Evolutionary conservation across 2,888 invertebrate species (phyloP).

Genomic region (Malachius bipustulatus): DNA sequence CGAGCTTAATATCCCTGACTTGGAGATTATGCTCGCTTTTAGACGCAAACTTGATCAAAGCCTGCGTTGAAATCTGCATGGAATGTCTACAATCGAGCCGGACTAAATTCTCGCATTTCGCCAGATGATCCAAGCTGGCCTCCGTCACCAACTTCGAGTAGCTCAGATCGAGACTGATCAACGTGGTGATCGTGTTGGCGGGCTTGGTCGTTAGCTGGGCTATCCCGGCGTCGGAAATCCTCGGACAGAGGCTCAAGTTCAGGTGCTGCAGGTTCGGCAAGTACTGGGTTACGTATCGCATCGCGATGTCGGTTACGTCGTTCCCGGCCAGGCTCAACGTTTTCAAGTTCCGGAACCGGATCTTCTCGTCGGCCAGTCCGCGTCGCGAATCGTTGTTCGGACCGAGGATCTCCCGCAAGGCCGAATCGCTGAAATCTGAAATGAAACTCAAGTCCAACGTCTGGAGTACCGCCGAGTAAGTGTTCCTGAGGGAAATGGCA

Average conservation of each 20-base stretch:
- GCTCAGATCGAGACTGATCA: slow-evolving; percentile 66
- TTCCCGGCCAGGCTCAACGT: slow-evolving; percentile 73
- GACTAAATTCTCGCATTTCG: slow-evolving; percentile 59
- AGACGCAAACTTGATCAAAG: slow-evolving; percentile 72
- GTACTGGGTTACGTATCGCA: slow-evolving; percentile 65
- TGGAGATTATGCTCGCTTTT: slow-evolving; percentile 68
- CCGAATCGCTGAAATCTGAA: slow-evolving; percentile 71
- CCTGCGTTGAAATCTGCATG: slow-evolving; percentile 67
- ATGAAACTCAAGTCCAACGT: slow-evolving; percentile 75
- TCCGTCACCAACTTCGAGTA: slow-evolving; percentile 76
- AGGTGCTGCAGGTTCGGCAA: slow-evolving; percentile 61
- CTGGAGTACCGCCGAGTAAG: slow-evolving; percentile 38
- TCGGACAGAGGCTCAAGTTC: slow-evolving; percentile 75
- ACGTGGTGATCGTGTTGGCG: slow-evolving; percentile 52
- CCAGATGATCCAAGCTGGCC: slow-evolving; percentile 67
- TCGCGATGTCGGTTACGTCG: slow-evolving; percentile 79
- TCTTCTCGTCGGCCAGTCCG: slow-evolving; percentile 58
- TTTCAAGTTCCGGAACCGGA: slow-evolving; percentile 63
- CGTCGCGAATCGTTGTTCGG: slow-evolving; percentile 79
- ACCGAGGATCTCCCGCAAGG: slow-evolving; percentile 72
- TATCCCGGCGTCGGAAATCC: slow-evolving; percentile 82
- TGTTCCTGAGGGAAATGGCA: slow-evolving; percentile 67
- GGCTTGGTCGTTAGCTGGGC: slow-evolving; percentile 72
- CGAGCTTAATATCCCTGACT: slow-evolving; percentile 67
- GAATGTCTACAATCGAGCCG: slow-evolving; percentile 70